These are phyloP conservation scores for Rattus rattus DNA, from an alignment of 2,113 vertebrate species.

Conservation along the genomic window DNA sequence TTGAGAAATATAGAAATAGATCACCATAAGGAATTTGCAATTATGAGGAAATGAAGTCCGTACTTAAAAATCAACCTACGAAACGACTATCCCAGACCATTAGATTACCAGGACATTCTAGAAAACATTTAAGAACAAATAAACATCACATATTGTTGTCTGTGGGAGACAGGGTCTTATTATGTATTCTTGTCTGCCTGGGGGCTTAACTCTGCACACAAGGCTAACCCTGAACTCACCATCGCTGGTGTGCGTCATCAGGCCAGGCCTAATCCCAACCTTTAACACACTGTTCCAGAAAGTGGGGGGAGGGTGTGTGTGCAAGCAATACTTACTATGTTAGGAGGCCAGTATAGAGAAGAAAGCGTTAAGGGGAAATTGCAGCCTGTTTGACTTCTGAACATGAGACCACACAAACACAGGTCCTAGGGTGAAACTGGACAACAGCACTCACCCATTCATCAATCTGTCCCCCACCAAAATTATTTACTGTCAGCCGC, in stretches of 20 bases:
- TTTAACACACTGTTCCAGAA: conserved; percentile 67
- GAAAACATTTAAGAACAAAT: conserved; percentile 68
- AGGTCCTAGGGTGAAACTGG: conserved; percentile 4
- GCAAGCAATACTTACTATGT: conserved; percentile 55
- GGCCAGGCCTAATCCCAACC: conserved; percentile 26
- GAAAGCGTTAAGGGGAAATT: conserved; percentile 29
- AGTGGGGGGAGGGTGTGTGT: not conserved
- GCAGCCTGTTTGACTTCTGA: conserved; percentile 2
- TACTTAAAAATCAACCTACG: conserved; percentile 53
- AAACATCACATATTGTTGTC: conserved; percentile 54
- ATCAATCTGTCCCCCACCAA: not conserved
- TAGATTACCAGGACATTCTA: conserved; percentile 54
- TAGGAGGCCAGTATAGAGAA: conserved; percentile 40
- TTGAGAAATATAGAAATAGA: conserved; percentile 61
- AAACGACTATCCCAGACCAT: conserved; percentile 61
- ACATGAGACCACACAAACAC: not conserved
- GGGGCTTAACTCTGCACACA: not conserved
- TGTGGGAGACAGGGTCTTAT: not conserved
- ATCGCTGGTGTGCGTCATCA: not conserved
- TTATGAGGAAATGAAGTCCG: conserved; percentile 47
- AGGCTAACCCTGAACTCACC: not conserved
- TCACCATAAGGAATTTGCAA: not conserved
- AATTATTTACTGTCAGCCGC: not conserved
- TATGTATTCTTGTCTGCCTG: not conserved
- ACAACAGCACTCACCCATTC: not conserved